phyloP scores from a whole-genome alignment of 2,888 invertebrate species.

The Agrenia bidenticulata region DNA sequence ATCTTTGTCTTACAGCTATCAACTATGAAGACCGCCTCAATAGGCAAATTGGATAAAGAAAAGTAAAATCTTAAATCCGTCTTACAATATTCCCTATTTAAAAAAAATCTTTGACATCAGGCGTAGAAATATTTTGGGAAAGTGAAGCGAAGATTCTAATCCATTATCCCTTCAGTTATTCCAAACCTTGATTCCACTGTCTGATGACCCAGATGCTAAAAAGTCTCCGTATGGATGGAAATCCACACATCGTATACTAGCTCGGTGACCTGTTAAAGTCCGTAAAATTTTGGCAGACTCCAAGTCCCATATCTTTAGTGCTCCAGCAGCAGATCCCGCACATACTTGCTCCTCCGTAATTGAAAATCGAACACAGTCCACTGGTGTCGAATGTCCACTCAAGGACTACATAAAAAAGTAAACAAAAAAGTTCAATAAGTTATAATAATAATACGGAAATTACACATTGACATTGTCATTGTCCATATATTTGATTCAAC shows the following conservation, averaged over 20 bases:
- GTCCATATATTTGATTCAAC: background rate
- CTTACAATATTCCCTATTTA: no score
- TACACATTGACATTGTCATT: background rate
- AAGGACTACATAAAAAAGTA: slow-evolving; percentile 72
- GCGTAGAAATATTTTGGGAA: background rate
- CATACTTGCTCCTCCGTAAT: slow-evolving; percentile 92
- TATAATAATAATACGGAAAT: background rate
- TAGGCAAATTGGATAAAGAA: no score
- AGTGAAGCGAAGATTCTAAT: background rate
- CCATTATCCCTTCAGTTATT: slow-evolving; percentile 8
- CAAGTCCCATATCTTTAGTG: slow-evolving; percentile 93
- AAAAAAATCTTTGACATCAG: no score
- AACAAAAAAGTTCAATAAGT: slow-evolving; percentile 21
- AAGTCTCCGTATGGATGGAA: slow-evolving; percentile 96
- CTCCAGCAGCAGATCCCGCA: slow-evolving; percentile 91
- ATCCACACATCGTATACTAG: slow-evolving; percentile 81
- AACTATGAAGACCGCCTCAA: no score
- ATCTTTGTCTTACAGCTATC: no score
- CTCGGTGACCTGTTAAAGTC: slow-evolving; percentile 86
- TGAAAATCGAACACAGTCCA: slow-evolving; percentile 93
- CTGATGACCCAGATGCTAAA: slow-evolving; percentile 88
- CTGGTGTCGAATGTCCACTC: slow-evolving; percentile 88
- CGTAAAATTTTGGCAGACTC: slow-evolving; percentile 89
- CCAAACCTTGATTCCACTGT: slow-evolving; percentile 75
- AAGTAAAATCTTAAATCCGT: no score